Conservation (phyloP, 2,797 vertebrate species). For the Oreochromis grahami region DNA sequence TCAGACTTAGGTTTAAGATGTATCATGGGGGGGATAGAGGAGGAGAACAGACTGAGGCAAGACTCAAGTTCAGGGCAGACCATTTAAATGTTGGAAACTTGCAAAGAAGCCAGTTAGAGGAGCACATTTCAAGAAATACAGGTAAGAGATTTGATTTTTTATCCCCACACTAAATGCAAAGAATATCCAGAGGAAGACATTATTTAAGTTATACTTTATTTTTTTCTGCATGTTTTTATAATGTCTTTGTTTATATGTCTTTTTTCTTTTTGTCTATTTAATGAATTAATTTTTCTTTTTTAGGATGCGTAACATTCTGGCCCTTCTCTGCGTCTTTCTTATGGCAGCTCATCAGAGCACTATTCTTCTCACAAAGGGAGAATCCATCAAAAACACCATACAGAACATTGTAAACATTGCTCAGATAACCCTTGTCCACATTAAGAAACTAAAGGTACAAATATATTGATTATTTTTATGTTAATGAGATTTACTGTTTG, state of each 20-base stretch:
- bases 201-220: neutral
- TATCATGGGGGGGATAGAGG: neutral
- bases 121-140: constrained; percentile 20
- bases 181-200: neutral
- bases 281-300: neutral
- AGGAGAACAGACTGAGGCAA: constrained; percentile 1
- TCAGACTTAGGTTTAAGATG: constrained; percentile 2
- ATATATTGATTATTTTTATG: neutral
- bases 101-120: neutral
- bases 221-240: neutral
- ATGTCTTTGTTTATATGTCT: neutral
- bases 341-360: neutral
- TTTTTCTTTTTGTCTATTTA: neutral
- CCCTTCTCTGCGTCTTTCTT: constrained; percentile 20
- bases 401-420: constrained; percentile 21
- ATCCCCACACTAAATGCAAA: accelerated
- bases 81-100: constrained; percentile 56
- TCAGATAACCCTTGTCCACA: constrained; percentile 50
- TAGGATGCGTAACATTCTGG: constrained; percentile 41
- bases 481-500: neutral
- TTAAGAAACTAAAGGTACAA: constrained; percentile 43
- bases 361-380: neutral
- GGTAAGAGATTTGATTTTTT: neutral
- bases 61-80: neutral
- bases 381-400: neutral